Percentiles rank a stretch among this genome's conserved stretches.
These are phyloP conservation scores for Dreissena rostriformis DNA, from an alignment of 1,140 invertebrate genomes.

Conservation along the genomic window DNA sequence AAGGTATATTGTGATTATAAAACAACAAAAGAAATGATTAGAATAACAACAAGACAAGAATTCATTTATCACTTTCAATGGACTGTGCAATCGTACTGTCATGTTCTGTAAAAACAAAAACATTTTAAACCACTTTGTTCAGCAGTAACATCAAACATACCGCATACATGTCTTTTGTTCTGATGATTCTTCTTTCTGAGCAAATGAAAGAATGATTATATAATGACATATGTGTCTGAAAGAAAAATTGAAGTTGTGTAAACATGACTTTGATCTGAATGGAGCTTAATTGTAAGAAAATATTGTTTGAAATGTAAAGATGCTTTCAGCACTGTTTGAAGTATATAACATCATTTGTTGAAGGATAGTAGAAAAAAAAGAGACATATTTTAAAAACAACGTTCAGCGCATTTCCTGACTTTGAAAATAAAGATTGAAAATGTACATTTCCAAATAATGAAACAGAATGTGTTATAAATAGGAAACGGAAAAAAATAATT, in stretches of 20 bases:
- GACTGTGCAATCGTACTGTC: not conserved
- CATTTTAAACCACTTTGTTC: not conserved
- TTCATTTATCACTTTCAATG: not conserved
- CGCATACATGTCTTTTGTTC: not conserved
- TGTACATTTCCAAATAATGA: too few species aligned
- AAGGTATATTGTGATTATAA: not conserved
- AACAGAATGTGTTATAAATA: too few species aligned
- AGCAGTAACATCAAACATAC: not conserved
- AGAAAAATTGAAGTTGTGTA: not conserved
- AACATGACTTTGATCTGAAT: not conserved
- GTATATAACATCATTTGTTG: too few species aligned
- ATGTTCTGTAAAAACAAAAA: slow-evolving; percentile 1
- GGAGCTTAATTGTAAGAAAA: too few species aligned
- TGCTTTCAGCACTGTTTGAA: too few species aligned
- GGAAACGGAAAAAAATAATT: too few species aligned
- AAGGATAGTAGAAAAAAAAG: too few species aligned
- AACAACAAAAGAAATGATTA: slow-evolving; percentile 8
- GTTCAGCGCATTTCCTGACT: too few species aligned
- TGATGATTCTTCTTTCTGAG: not conserved
- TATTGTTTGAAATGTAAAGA: too few species aligned
- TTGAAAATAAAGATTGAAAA: too few species aligned
- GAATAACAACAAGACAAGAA: not conserved
- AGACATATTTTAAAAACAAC: too few species aligned
- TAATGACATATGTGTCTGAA: not conserved
- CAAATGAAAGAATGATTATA: not conserved